These are phyloP conservation scores for Octonoba sinensis DNA, from an alignment of 2,888 invertebrate species.

Conservation along the genomic window DNA sequence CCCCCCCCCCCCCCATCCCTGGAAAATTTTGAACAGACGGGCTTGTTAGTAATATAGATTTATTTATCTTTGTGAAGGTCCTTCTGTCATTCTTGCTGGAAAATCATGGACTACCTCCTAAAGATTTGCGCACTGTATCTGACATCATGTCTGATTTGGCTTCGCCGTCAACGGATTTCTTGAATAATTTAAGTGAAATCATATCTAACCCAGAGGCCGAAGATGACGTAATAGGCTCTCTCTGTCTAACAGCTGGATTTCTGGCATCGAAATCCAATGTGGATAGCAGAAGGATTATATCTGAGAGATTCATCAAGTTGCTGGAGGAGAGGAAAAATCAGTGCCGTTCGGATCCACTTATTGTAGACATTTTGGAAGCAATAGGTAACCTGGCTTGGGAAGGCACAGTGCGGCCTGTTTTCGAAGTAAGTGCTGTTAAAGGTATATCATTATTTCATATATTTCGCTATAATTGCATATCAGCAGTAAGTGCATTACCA, in stretches of 20 bases:
- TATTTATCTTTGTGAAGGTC: slow-evolving; percentile 16
- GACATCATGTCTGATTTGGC: slow-evolving; percentile 36
- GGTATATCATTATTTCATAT: not conserved
- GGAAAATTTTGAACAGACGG: too few relatives aligned
- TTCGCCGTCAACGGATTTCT: slow-evolving; percentile 18
- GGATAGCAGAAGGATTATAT: slow-evolving; percentile 11
- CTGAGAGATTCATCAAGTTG: slow-evolving; percentile 1
- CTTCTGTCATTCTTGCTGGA: slow-evolving; percentile 21
- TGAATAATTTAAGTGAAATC: slow-evolving; percentile 4
- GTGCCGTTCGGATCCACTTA: slow-evolving; percentile 6
- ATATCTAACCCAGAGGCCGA: not conserved
- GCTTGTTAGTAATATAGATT: not conserved
- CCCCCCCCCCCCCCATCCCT: too few relatives aligned
- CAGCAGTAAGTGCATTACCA: not conserved
- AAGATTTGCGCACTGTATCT: slow-evolving; percentile 4
- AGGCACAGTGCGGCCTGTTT: not conserved
- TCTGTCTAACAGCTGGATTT: slow-evolving; percentile 21
- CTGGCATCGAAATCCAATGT: slow-evolving; percentile 23
- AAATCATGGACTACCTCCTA: not conserved
- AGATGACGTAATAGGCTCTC: not conserved
- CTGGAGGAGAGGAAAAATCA: slow-evolving; percentile 12
- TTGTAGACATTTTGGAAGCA: slow-evolving; percentile 39
- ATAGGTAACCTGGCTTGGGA: slow-evolving; percentile 33
- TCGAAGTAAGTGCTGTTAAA: slow-evolving; percentile 17
- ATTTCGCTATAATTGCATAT: not conserved